Conservation (phyloP, 2,888 invertebrate species). For the Latheticus oryzae region DNA sequence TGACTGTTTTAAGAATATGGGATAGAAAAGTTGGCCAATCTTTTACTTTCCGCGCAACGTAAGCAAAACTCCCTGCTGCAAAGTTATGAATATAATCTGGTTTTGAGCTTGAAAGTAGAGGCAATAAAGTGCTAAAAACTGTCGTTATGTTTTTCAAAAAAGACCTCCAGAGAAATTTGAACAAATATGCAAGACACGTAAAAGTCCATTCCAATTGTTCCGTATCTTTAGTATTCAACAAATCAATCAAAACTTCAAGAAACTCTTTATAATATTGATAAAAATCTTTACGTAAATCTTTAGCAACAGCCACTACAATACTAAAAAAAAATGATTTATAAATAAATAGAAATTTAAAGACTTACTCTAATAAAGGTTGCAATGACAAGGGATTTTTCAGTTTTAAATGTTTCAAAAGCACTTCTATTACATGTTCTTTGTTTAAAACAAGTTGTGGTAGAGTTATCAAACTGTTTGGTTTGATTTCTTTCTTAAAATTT, state of each 20-base stretch:
- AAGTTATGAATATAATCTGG: conserved; percentile 90
- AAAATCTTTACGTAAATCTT: conserved; percentile 90
- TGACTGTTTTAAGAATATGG: conserved; percentile 75
- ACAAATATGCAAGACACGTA: conserved; percentile 87
- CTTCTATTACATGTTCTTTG: conserved; percentile 80
- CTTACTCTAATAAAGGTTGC: conserved; percentile 89
- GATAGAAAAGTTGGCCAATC: conserved; percentile 81
- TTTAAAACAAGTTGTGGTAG: conserved; percentile 86
- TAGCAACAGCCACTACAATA: conserved; percentile 84
- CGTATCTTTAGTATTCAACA: conserved; percentile 80
- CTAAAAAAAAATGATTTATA: conserved; percentile 65
- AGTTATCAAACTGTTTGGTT: conserved; percentile 74
- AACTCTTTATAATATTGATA: conserved; percentile 86
- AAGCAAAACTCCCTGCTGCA: conserved; percentile 96
- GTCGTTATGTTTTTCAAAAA: conserved; percentile 82
- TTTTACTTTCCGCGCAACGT: conserved; percentile 89
- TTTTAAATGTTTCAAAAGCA: conserved; percentile 79
- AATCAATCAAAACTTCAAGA: conserved; percentile 77
- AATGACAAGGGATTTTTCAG: conserved; percentile 79
- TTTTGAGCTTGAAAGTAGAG: conserved; percentile 80
- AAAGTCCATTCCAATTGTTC: conserved; percentile 90
- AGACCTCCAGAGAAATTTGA: conserved; percentile 88
- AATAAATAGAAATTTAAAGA: conserved; percentile 50
- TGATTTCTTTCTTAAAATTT: conserved; percentile 80
- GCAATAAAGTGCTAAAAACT: conserved; percentile 78